Conservation (phyloP, 2,113 vertebrate genomes). For the Glaucomys volans region DNA sequence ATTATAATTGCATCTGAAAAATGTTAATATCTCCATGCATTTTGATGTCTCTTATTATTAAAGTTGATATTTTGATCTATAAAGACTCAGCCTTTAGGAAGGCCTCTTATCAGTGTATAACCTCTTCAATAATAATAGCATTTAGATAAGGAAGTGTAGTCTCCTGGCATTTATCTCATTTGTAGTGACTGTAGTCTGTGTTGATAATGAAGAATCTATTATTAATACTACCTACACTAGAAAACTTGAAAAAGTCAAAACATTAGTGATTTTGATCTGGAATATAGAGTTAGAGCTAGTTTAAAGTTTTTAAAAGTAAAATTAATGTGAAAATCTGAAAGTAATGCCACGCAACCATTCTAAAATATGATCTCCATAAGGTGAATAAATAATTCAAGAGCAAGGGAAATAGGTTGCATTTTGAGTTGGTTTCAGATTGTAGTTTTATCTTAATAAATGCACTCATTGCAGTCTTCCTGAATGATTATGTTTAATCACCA, state of each 20-base stretch:
- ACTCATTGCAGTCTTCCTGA: constrained; percentile 1
- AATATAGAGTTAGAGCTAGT: neutral
- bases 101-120: neutral
- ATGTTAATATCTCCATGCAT: neutral
- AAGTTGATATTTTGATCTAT: constrained; percentile 40
- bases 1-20: constrained; percentile 34
- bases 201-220: constrained; percentile 43
- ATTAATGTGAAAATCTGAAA: constrained; percentile 58
- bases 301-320: constrained; percentile 58
- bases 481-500: constrained; percentile 43
- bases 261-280: constrained; percentile 30
- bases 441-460: constrained; percentile 63
- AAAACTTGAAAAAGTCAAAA: constrained; percentile 40
- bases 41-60: constrained; percentile 51
- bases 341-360: neutral
- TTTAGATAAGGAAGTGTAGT: neutral
- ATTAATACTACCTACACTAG: neutral
- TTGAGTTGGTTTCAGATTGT: constrained; percentile 41
- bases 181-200: constrained; percentile 32
- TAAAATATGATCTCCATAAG: constrained; percentile 36
- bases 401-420: constrained; percentile 35
- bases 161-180: constrained; percentile 28
- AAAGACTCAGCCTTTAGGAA: constrained; percentile 25
- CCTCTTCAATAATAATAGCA: neutral
- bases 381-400: constrained; percentile 56